Conservation (phyloP, 1,140 invertebrate genomes). For the Dinoponera quadriceps region DNA sequence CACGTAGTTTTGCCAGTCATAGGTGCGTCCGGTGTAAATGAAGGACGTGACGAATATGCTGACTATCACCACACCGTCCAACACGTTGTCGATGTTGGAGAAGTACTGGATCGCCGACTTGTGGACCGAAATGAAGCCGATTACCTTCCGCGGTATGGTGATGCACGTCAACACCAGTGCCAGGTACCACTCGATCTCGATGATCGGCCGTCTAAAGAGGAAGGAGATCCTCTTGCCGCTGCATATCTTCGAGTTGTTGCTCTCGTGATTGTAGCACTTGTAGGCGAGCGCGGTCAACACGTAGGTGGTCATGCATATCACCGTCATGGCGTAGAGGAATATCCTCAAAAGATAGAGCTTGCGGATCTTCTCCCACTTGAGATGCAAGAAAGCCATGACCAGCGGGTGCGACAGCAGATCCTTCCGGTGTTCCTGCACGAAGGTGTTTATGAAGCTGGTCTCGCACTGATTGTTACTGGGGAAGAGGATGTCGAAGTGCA, state of each 20-base stretch:
- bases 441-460: slow-evolving; percentile 88
- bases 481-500: slow-evolving; percentile 87
- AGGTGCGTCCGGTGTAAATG: slow-evolving; percentile 83
- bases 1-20: slow-evolving; percentile 88
- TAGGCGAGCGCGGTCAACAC: slow-evolving; percentile 86
- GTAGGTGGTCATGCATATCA: slow-evolving; percentile 87
- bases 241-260: slow-evolving; percentile 83
- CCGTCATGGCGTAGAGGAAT: slow-evolving; percentile 87
- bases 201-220: slow-evolving; percentile 83
- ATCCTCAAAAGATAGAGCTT: slow-evolving; percentile 88
- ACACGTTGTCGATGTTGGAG: slow-evolving; percentile 87
- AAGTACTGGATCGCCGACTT: slow-evolving; percentile 87
- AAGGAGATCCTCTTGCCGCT: slow-evolving; percentile 82
- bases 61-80: slow-evolving; percentile 87
- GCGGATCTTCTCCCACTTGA: slow-evolving; percentile 89
- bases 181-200: slow-evolving; percentile 87
- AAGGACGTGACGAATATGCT: slow-evolving; percentile 87
- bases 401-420: slow-evolving; percentile 88
- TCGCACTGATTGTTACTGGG: slow-evolving; percentile 87
- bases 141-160: slow-evolving; percentile 87
- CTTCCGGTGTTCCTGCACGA: slow-evolving; percentile 87
- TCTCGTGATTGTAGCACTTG: slow-evolving; percentile 82
- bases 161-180: slow-evolving; percentile 86
- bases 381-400: slow-evolving; percentile 87
- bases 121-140: slow-evolving; percentile 87